Percentiles rank a stretch among this genome's conserved stretches.
phyloP scores from a whole-genome alignment of 2,797 vertebrate species.

The Myotis vivesi region DNA sequence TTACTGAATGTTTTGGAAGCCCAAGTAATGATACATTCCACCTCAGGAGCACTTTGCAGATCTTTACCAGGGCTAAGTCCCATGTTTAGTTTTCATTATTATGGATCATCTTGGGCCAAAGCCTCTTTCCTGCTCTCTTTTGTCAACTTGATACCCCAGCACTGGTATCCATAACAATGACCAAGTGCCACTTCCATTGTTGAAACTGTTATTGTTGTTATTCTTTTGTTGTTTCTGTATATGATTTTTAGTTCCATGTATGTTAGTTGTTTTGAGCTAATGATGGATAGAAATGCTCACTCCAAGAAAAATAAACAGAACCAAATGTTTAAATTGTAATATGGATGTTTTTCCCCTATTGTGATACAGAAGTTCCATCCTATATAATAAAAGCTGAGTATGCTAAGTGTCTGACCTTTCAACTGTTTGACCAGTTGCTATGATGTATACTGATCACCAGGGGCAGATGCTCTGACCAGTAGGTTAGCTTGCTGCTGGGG shows the following conservation, averaged over 20 bases:
- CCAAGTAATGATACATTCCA: background rate
- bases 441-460: too few species aligned
- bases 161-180: background rate
- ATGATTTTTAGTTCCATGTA: constrained; percentile 50
- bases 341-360: background rate
- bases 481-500: too few species aligned
- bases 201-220: background rate
- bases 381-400: too few species aligned
- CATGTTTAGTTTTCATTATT: background rate
- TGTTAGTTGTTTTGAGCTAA: constrained; percentile 35
- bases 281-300: constrained; percentile 46
- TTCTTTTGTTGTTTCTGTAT: constrained; percentile 30
- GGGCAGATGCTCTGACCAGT: too few species aligned
- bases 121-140: background rate
- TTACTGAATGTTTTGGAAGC: background rate
- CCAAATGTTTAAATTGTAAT: constrained; percentile 27
- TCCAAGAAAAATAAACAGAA: constrained; percentile 57
- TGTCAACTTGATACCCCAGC: background rate
- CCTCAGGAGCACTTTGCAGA: background rate
- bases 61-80: background rate
- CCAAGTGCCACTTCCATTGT: background rate
- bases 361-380: background rate
- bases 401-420: too few species aligned
- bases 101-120: background rate
- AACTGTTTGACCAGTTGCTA: too few species aligned